Conservation (phyloP, 2,888 invertebrate species). For the Lasiommata megera region DNA sequence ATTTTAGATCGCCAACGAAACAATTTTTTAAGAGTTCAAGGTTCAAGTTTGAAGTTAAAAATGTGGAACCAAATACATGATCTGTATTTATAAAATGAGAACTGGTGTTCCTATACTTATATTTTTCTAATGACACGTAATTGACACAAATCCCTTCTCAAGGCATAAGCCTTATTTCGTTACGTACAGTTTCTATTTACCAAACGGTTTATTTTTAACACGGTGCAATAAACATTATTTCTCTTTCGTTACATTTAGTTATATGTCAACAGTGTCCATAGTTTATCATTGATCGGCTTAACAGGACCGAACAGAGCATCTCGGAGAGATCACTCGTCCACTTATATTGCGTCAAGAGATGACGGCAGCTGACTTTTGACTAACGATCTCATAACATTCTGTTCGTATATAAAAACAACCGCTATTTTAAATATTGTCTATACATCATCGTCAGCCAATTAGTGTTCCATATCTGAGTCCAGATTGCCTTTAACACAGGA, state of each 20-base stretch:
- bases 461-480: too few species aligned
- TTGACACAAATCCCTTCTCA: too few species aligned
- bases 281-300: constrained; percentile 13
- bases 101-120: too few species aligned
- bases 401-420: constrained; percentile 1
- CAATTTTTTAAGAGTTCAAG: too few species aligned
- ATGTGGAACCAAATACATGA: too few species aligned
- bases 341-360: constrained; percentile 19
- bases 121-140: too few species aligned
- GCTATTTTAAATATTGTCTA: neutral
- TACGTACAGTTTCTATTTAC: neutral
- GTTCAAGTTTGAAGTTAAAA: too few species aligned
- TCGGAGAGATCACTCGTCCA: constrained; percentile 15
- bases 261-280: constrained; percentile 15
- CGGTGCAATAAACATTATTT: neutral
- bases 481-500: too few species aligned
- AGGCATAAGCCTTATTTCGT: too few species aligned
- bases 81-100: too few species aligned
- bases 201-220: constrained; percentile 4
- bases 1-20: too few species aligned
- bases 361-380: constrained; percentile 26
- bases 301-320: constrained; percentile 18
- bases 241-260: constrained; percentile 7
- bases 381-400: constrained; percentile 32
- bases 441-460: too few species aligned